A percentile compares a stretch with the other conserved stretches of the same genome.
These are phyloP conservation scores for Pseudorasbora parva DNA, from an alignment of 2,113 vertebrate genomes.

Conservation along the genomic window DNA sequence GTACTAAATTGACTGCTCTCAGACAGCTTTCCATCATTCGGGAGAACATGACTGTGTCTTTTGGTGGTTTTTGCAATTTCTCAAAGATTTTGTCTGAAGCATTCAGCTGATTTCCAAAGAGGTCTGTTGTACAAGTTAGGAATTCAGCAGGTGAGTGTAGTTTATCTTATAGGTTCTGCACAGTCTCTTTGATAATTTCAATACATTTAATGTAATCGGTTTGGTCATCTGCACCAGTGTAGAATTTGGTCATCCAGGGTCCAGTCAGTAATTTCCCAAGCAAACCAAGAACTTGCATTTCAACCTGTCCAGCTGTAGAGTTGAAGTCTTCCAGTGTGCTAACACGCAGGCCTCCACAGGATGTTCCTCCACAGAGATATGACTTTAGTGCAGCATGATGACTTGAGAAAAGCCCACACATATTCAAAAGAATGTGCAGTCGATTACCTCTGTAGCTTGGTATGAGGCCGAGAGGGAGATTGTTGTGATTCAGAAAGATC, in stretches of 20 bases:
- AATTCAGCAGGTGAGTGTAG: slow-evolving; percentile 27
- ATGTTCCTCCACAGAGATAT: slow-evolving; percentile 19
- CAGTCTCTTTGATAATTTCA: slow-evolving; percentile 18
- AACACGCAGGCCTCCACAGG: slow-evolving; percentile 21
- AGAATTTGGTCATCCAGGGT: slow-evolving; percentile 22
- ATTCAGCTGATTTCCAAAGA: not conserved
- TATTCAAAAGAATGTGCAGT: slow-evolving; percentile 30
- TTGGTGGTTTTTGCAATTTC: too few species aligned
- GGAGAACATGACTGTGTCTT: too few species aligned
- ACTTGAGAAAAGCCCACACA: slow-evolving; percentile 31
- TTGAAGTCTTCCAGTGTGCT: too few species aligned
- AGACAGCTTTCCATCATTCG: too few species aligned
- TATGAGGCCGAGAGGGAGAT: slow-evolving; percentile 24
- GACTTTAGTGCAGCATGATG: slow-evolving; percentile 25
- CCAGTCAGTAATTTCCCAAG: slow-evolving; percentile 11
- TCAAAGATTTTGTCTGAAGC: not conserved
- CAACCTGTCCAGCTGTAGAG: slow-evolving; percentile 5
- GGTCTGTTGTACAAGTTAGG: not conserved
- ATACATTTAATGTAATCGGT: slow-evolving; percentile 3
- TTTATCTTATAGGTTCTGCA: slow-evolving; percentile 16
- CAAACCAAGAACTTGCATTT: slow-evolving; percentile 34
- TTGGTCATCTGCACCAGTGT: slow-evolving; percentile 20
- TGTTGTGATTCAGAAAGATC: slow-evolving; percentile 10
- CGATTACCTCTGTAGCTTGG: slow-evolving; percentile 21
- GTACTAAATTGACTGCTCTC: not conserved